Percentiles rank a stretch among this genome's conserved stretches.
phyloP scores from a whole-genome alignment of 92 coral and sea anemone species.

The Epizoanthus stellaris region DNA sequence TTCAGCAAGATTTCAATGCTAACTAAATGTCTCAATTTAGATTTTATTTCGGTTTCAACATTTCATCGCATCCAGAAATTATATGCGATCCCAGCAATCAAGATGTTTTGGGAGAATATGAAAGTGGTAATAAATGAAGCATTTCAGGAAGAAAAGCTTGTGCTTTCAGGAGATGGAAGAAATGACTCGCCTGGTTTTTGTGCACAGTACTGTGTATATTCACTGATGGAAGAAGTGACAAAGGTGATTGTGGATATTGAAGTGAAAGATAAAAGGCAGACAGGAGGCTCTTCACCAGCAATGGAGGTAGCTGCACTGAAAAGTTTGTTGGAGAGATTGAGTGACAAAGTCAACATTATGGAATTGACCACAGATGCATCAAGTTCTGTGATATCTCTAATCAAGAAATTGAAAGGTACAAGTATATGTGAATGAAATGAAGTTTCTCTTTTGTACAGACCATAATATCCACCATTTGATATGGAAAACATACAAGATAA shows the following conservation, averaged over 20 bases:
- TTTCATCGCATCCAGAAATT: slow-evolving; percentile 46
- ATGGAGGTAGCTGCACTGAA: slow-evolving; percentile 42
- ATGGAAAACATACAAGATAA: too few relatives aligned
- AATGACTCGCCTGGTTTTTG: slow-evolving; percentile 44
- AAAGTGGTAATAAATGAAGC: slow-evolving; percentile 31
- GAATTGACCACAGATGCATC: slow-evolving; percentile 38
- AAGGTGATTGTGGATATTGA: slow-evolving; percentile 31
- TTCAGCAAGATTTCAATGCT: slow-evolving; percentile 21
- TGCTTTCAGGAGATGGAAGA: slow-evolving; percentile 49
- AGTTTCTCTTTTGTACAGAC: too few relatives aligned
- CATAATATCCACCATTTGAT: too few relatives aligned
- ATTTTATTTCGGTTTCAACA: slow-evolving; percentile 17
- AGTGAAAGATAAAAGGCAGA: slow-evolving; percentile 45
- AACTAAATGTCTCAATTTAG: slow-evolving; percentile 1
- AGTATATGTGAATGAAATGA: neutral
- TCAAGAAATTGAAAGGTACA: slow-evolving; percentile 27
- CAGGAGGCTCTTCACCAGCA: slow-evolving; percentile 34
- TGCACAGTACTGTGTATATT: slow-evolving; percentile 47
- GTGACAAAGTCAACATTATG: slow-evolving; percentile 7
- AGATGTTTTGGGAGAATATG: slow-evolving; percentile 25
- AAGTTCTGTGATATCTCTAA: slow-evolving; percentile 17
- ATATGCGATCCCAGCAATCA: slow-evolving; percentile 24
- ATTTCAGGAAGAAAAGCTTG: slow-evolving; percentile 16
- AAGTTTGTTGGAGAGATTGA: slow-evolving; percentile 30
- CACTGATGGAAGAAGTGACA: slow-evolving; percentile 38